These are phyloP conservation scores for Nycticebus coucang DNA, from an alignment of 2,113 vertebrate genomes.

Conservation along the genomic window DNA sequence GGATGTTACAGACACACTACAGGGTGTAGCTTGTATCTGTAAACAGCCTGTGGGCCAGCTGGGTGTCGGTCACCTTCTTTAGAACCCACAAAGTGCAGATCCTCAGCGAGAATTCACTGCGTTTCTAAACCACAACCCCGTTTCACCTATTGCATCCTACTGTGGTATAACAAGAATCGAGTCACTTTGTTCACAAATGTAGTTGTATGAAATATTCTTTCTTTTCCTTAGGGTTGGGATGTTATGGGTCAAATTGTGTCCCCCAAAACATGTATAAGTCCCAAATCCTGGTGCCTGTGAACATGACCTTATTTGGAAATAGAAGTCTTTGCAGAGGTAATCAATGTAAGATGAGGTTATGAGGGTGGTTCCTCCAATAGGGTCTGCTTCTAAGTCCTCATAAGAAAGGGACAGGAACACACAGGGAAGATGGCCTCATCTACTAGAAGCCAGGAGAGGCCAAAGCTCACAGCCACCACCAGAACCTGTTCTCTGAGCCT, in stretches of 20 bases:
- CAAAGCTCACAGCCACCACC: not conserved
- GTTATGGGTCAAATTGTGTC: too few species aligned
- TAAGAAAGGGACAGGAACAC: not conserved
- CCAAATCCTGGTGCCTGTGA: not conserved
- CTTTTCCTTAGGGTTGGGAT: too few species aligned
- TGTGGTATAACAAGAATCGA: rapidly evolving
- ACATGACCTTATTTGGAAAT: not conserved
- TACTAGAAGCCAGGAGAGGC: too few species aligned
- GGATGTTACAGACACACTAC: rapidly evolving
- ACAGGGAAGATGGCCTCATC: rapidly evolving
- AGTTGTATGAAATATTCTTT: not conserved
- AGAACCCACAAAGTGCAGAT: too few species aligned
- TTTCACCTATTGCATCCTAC: not conserved
- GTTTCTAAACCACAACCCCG: not conserved
- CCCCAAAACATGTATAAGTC: not conserved
- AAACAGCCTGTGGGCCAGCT: not conserved
- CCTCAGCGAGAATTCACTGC: not conserved
- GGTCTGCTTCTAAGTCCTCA: too few species aligned
- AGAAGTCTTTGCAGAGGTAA: not conserved
- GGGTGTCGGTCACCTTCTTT: not conserved
- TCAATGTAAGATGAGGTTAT: not conserved
- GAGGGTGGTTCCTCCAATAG: not conserved
- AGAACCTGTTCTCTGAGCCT: not conserved
- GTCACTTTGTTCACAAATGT: not conserved
- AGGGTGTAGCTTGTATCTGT: rapidly evolving